phyloP scores from a whole-genome alignment of 1,140 invertebrate genomes.

The Cecropterus lyciades region DNA sequence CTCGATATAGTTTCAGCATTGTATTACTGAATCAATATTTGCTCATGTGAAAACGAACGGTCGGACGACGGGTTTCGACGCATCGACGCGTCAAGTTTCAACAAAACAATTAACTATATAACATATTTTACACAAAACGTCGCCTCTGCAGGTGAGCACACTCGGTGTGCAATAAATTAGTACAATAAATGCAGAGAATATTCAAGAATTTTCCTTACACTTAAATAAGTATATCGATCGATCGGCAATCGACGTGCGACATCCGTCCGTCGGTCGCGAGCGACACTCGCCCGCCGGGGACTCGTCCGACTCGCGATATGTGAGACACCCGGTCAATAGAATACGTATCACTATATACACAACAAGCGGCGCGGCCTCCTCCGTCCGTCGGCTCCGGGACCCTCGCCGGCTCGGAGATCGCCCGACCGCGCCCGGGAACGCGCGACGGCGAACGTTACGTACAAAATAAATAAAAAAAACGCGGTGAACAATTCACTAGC shows the following conservation, averaged over 20 bases:
- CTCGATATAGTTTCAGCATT: conserved; percentile 58
- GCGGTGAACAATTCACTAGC: conserved; percentile 72
- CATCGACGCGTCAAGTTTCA: conserved; percentile 25
- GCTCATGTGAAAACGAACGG: conserved; percentile 62
- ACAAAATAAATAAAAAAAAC: conserved; percentile 68
- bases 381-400: neutral
- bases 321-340: neutral
- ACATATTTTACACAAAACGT: conserved; percentile 23
- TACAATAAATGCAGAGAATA: conserved; percentile 50
- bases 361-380: conserved; percentile 6
- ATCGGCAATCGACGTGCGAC: neutral
- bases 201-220: conserved; percentile 35
- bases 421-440: neutral
- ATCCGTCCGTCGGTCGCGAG: neutral
- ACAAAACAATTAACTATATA: conserved; percentile 19
- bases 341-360: conserved; percentile 10
- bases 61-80: conserved; percentile 38
- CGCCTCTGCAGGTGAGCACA: conserved; percentile 43
- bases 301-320: neutral
- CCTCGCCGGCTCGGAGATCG: neutral
- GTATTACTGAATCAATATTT: conserved; percentile 46
- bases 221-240: conserved; percentile 19
- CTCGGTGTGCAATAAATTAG: conserved; percentile 45
- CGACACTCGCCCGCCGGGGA: conserved; percentile 1
- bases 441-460: conserved; percentile 26